These are phyloP conservation scores for Crenuchus spilurus DNA, from an alignment of 2,797 vertebrate species.

Conservation along the genomic window DNA sequence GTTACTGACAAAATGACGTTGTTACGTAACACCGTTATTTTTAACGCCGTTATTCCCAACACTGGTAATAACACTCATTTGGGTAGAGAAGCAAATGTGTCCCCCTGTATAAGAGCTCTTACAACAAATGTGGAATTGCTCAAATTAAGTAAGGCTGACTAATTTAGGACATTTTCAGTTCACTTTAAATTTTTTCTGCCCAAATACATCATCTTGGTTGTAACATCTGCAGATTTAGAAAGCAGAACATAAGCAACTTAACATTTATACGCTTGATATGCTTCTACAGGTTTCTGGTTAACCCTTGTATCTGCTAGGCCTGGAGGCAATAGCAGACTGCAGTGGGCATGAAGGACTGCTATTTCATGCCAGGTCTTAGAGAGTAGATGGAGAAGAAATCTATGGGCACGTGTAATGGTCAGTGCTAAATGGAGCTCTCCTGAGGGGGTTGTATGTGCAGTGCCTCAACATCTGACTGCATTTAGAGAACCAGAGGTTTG, in stretches of 20 bases:
- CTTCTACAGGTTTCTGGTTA: not conserved
- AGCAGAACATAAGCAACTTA: not conserved
- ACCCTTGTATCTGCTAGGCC: not conserved
- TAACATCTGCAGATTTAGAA: not conserved
- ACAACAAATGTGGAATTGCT: too few species aligned
- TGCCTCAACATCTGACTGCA: constrained; percentile 74
- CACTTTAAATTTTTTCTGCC: too few species aligned
- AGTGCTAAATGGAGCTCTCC: constrained; percentile 60
- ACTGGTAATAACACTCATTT: too few species aligned
- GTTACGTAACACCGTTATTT: too few species aligned
- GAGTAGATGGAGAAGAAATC: not conserved
- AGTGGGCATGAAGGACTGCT: not conserved
- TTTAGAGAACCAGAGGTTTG: constrained; percentile 65
- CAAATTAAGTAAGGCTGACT: too few species aligned
- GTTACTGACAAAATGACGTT: too few species aligned
- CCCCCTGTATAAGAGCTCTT: too few species aligned
- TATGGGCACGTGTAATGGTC: not conserved
- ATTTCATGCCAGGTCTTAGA: not conserved
- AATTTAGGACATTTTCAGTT: too few species aligned
- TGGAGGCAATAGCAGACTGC: not conserved
- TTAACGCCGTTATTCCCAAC: too few species aligned
- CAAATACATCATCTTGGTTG: not conserved
- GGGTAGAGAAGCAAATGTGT: too few species aligned
- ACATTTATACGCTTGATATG: not conserved
- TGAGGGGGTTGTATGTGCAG: constrained; percentile 56